phyloP scores from a whole-genome alignment of 2,888 invertebrate genomes.

The Candidula unifasciata region DNA sequence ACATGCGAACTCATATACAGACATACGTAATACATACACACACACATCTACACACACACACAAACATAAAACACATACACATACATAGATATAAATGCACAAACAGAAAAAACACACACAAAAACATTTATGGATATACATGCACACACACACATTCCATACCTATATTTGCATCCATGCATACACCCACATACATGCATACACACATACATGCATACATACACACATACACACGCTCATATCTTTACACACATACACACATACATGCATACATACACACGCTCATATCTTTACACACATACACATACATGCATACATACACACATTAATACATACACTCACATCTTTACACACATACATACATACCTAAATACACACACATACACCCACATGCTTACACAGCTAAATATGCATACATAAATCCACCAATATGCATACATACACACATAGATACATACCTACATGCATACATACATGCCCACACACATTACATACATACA shows the following conservation, averaged over 20 bases:
- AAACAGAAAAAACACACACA: not conserved
- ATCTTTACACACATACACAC: not conserved
- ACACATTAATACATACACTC: not conserved
- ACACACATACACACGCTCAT: constrained; percentile 37
- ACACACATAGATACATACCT: too few species aligned
- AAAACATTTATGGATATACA: constrained; percentile 15
- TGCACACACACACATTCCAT: constrained; percentile 23
- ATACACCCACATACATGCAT: constrained; percentile 1
- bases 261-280: constrained; percentile 5
- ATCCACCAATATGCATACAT: too few species aligned
- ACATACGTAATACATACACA: constrained; percentile 25
- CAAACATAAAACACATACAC: not conserved
- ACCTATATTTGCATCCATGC: too few species aligned
- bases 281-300: not conserved
- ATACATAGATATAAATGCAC: not conserved
- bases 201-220: constrained; percentile 26
- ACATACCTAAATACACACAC: not conserved
- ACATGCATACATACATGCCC: too few species aligned
- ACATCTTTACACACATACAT: not conserved
- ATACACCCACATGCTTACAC: not conserved
- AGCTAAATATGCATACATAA: too few species aligned
- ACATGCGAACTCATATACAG: not conserved
- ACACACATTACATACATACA: too few species aligned
- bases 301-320: constrained; percentile 27
- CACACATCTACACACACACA: constrained; percentile 38